Evolutionary conservation across 2,888 invertebrate genomes (phyloP), one percentile per base, ranked within the genome.

Genomic region (Anaspis maculata): DNA sequence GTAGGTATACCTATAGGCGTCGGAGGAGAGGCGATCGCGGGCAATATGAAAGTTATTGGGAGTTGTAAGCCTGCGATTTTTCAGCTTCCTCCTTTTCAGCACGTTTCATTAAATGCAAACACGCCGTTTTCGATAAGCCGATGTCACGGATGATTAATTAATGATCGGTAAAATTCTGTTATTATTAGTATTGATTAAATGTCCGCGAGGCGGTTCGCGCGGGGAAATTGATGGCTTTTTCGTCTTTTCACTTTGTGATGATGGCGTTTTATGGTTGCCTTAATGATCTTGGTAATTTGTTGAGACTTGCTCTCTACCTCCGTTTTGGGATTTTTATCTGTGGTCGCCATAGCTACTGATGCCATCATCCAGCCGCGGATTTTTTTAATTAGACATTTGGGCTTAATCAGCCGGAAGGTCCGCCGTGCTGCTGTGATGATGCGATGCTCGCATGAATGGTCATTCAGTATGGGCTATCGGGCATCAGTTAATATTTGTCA

Each of bases 121-220:
- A 37, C 37, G 33, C 30, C 26, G 33, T 32, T 33, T 26, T 33
- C 37, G 37, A 37, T 37, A 33, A 32, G 30, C 33, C 13, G 21
- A 30, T 30, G 37, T 37, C 39, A 36, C n/a, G 25, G 11, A 34
- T 38, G 41, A 41, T 34, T 27, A 38, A 41, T 41, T 37, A 25
- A 34, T 40, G n/a, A n/a, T n/a, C n/a, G 30, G 22, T 25, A n/a
- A 38, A 41, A 33, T 41, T 34, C 27, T 27, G 37, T 30, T 41
- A 32, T n/a, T n/a, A n/a, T 34, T 41, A 26, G 34, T 41, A 41
- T 41, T 30, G 41, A 41, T 34, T 24, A 29, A 30, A 37, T 24
- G 30, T 37, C 33, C 25, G 15, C n/a, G n/a, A n/a, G n/a, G n/a
- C n/a, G 21, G 15, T 13, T 9, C 24, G 15, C 12, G 10, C 7